A percentile compares a stretch with the other conserved stretches of the same genome.
These are phyloP conservation scores for Saguinus imperator DNA, from an alignment of 2,113 vertebrate genomes.

Conservation along the genomic window DNA sequence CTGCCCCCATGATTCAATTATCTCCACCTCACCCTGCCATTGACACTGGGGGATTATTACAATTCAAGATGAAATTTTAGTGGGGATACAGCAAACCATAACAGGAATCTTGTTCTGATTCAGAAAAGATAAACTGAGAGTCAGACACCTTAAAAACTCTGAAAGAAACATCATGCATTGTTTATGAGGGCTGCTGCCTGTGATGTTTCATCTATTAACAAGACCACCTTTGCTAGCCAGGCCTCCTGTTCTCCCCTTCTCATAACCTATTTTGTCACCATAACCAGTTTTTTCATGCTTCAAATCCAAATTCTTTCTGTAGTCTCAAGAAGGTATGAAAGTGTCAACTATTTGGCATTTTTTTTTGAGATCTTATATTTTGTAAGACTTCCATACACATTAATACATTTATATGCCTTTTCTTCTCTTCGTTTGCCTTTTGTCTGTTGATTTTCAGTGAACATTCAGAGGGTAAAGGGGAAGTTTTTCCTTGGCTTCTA, in stretches of 20 bases:
- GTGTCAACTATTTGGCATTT: background rate
- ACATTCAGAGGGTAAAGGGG: background rate
- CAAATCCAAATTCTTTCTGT: background rate
- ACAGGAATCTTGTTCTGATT: too few species aligned
- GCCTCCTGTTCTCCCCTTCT: background rate
- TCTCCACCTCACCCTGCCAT: too few species aligned
- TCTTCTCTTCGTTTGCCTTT: background rate
- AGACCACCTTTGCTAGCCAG: background rate
- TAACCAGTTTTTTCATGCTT: background rate
- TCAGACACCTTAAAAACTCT: background rate
- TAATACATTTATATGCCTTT: background rate
- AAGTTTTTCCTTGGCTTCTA: background rate
- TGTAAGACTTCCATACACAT: background rate
- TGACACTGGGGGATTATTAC: too few species aligned
- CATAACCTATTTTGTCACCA: background rate
- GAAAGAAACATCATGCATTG: background rate
- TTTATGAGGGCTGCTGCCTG: background rate
- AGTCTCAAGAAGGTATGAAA: background rate
- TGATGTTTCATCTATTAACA: background rate
- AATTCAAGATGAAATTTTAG: too few species aligned
- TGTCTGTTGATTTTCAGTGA: background rate
- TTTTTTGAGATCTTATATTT: background rate
- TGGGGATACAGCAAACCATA: too few species aligned
- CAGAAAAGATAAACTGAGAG: too few species aligned
- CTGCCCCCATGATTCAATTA: too few species aligned